Evolutionary conservation across 2,113 vertebrate genomes (phyloP).

Genomic region (Cranoglanis bouderius): DNA sequence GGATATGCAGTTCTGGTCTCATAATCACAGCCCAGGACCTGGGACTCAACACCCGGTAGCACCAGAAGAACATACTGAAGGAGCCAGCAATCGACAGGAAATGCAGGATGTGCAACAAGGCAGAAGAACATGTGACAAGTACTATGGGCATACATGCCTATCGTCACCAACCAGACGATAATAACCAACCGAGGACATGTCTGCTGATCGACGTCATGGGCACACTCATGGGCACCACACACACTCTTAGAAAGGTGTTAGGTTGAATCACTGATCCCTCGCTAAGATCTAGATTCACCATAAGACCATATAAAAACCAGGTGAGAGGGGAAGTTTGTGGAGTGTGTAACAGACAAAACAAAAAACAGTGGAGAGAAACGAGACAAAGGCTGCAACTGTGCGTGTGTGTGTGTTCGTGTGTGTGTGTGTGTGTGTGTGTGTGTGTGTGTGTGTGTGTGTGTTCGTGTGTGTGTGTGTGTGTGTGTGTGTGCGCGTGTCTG

Average conservation of each 20-base stretch:
- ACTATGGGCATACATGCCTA: no score
- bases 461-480: slow-evolving; percentile 33
- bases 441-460: slow-evolving; percentile 14
- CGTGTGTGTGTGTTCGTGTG: slow-evolving; percentile 28
- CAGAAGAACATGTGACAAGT: not conserved
- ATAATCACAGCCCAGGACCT: not conserved
- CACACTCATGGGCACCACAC: not conserved
- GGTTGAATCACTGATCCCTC: not conserved
- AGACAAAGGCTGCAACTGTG: slow-evolving; percentile 42
- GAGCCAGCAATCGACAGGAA: not conserved
- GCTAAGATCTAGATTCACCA: not conserved
- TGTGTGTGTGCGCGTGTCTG: slow-evolving; percentile 15
- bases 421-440: slow-evolving; percentile 10
- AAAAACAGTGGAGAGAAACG: not conserved
- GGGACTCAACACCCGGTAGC: not conserved
- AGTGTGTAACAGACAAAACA: not conserved
- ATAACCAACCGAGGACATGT: not conserved
- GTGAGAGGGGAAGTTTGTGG: not conserved
- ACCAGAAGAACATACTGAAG: not conserved
- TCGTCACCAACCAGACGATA: not conserved
- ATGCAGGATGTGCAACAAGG: not conserved
- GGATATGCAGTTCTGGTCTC: not conserved
- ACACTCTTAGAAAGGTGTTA: not conserved
- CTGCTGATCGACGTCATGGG: not conserved
- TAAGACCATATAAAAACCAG: not conserved